Percentiles rank a stretch among this genome's conserved stretches.
Conservation (phyloP, 2,113 vertebrate species). For the Ceyx cyanopectus region DNA sequence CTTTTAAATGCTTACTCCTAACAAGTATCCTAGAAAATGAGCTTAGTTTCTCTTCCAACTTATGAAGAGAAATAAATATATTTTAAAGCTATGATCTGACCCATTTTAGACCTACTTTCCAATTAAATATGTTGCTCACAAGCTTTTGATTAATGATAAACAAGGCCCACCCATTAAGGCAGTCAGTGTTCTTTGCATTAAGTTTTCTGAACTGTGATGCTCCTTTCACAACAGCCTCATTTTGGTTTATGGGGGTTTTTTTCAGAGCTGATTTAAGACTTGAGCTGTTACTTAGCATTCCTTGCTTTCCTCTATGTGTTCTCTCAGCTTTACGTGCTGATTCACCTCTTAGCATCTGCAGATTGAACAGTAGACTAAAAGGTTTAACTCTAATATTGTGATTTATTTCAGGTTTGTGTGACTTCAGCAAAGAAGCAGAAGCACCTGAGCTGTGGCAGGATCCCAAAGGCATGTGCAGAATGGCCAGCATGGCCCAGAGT, state of each 20-base stretch:
- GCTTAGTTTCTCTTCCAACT: background rate
- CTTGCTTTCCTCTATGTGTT: background rate
- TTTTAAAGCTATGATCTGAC: background rate
- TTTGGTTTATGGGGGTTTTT: background rate
- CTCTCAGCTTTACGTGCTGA: background rate
- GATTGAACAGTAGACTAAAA: background rate
- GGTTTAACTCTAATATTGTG: background rate
- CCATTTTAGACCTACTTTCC: background rate
- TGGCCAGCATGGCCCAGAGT: background rate
- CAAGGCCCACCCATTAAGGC: background rate
- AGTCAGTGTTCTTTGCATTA: background rate
- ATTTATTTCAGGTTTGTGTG: background rate
- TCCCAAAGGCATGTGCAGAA: background rate
- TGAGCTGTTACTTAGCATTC: background rate
- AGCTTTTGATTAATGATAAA: background rate
- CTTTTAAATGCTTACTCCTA: background rate
- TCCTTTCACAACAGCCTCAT: background rate
- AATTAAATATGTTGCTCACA: background rate
- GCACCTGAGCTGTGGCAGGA: background rate
- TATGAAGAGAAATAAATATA: background rate
- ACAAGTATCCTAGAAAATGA: background rate
- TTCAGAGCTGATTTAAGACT: background rate
- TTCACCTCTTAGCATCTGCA: background rate
- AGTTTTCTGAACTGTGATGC: background rate
- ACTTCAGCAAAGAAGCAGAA: background rate